phyloP scores from a whole-genome alignment of 2,888 invertebrate species.

The Thyatira batis region DNA sequence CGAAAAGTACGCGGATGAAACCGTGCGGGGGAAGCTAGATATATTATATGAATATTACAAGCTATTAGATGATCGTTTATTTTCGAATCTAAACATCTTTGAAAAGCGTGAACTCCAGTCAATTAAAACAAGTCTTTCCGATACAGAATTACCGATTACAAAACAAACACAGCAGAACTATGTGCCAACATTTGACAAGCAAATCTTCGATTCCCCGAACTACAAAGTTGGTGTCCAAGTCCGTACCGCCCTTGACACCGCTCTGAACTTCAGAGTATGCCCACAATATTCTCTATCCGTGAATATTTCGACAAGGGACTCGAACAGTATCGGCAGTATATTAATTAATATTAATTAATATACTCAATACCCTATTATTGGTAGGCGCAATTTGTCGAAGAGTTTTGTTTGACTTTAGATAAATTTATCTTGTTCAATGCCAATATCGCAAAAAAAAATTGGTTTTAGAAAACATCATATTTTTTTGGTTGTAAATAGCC shows the following conservation, averaged over 20 bases:
- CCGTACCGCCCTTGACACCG: background rate
- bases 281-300: background rate
- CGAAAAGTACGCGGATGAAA: no score
- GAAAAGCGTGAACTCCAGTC: no score
- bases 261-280: background rate
- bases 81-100: no score
- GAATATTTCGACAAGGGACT: background rate
- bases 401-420: background rate
- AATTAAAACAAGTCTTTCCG: no score
- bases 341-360: constrained; percentile 3
- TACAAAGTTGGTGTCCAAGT: background rate
- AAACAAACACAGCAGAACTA: background rate
- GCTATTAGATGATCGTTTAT: no score
- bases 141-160: no score
- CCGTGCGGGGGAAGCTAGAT: no score
- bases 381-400: background rate
- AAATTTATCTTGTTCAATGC: no score
- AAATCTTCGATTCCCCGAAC: background rate
- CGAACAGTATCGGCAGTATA: background rate
- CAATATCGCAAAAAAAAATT: no score
- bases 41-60: no score
- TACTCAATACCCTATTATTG: background rate
- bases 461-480: no score
- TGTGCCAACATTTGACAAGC: background rate
- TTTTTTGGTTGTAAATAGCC: no score